These are phyloP conservation scores for Fragum fragum DNA, from an alignment of 2,888 invertebrate species.

Conservation along the genomic window DNA sequence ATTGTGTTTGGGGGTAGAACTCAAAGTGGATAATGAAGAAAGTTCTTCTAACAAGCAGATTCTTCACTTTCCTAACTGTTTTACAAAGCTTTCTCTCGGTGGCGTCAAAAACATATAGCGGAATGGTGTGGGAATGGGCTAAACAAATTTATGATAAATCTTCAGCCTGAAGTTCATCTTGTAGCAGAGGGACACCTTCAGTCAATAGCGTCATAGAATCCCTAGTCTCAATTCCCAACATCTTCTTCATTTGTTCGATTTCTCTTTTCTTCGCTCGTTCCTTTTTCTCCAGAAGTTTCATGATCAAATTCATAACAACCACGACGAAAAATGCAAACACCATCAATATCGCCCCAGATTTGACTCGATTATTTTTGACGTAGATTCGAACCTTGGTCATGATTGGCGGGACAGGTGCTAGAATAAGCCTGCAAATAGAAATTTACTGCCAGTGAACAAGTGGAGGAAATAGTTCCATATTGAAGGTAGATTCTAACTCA, in stretches of 20 bases:
- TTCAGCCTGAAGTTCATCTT: not conserved
- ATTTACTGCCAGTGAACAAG: too few relatives aligned
- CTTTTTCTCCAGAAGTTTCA: constrained; percentile 37
- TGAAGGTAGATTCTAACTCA: too few relatives aligned
- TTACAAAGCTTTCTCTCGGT: too few relatives aligned
- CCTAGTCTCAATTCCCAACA: constrained; percentile 32
- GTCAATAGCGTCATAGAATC: not conserved
- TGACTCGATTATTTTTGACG: constrained; percentile 38
- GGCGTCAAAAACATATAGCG: too few relatives aligned
- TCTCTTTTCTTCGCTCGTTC: constrained; percentile 35
- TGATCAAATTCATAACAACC: constrained; percentile 36
- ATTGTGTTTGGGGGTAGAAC: too few relatives aligned
- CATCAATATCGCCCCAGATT: constrained; percentile 23
- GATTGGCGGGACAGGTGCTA: constrained; percentile 40
- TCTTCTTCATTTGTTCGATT: constrained; percentile 35
- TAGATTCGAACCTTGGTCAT: constrained; percentile 28
- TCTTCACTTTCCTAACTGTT: too few relatives aligned
- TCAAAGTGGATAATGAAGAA: too few relatives aligned
- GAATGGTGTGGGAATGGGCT: too few relatives aligned
- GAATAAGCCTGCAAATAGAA: constrained; percentile 13
- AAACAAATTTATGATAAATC: too few relatives aligned
- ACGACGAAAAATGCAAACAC: constrained; percentile 35
- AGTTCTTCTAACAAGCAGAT: too few relatives aligned
- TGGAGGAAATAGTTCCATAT: too few relatives aligned
- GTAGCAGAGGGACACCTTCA: constrained; percentile 25